phyloP scores from a whole-genome alignment of 2,113 vertebrate species.

The Shinisaurus crocodilurus region DNA sequence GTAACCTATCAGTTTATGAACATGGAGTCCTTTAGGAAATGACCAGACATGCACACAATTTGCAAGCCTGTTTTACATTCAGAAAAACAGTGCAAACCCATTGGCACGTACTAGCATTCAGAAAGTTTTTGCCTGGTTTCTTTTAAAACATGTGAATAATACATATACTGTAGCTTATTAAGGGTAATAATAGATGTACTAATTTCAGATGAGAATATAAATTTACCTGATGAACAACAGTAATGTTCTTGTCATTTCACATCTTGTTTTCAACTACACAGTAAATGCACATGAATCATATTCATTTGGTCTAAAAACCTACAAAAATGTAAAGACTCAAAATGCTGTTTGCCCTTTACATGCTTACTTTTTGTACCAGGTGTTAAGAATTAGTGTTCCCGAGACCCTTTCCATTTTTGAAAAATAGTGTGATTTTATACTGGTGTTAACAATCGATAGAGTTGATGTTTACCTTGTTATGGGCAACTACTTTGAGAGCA shows the following conservation, averaged over 20 bases:
- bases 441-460: neutral
- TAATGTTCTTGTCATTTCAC: neutral
- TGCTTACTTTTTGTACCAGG: neutral
- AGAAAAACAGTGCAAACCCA: neutral
- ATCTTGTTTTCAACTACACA: neutral
- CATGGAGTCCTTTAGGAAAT: neutral
- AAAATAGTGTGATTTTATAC: neutral
- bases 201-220: constrained; percentile 1
- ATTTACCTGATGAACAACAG: neutral
- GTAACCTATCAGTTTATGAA: neutral
- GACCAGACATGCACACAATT: neutral
- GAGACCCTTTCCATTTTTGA: neutral
- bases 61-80: neutral
- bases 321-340: neutral
- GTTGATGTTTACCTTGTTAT: constrained; percentile 88
- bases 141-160: neutral
- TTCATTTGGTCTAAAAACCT: neutral
- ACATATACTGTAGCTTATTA: neutral
- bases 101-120: neutral
- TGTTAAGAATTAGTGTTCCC: neutral
- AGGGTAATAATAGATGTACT: neutral
- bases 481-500: constrained; percentile 95
- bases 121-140: neutral
- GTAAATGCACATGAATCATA: neutral
- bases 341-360: neutral